phyloP scores from a whole-genome alignment of 2,797 vertebrate species.

The Coluber constrictor region DNA sequence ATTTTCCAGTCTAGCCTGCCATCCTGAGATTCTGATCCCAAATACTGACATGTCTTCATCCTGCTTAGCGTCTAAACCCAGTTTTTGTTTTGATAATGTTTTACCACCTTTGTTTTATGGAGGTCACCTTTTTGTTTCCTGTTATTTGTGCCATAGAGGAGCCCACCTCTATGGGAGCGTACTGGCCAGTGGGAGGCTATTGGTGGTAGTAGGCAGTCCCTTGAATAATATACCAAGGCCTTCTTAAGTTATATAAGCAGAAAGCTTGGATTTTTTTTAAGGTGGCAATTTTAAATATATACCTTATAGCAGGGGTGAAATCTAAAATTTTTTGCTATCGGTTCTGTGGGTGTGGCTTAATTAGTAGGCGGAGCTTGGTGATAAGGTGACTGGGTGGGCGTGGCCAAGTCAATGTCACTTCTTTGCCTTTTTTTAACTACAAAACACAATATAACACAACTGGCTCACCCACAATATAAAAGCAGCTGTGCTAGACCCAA shows the following conservation, averaged over 20 bases:
- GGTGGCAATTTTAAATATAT: conserved; percentile 22
- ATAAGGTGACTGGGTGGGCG: too few relatives aligned
- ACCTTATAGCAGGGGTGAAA: background rate
- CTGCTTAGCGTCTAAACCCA: background rate
- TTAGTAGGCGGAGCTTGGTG: too few relatives aligned
- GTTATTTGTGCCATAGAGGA: background rate
- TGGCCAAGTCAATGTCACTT: too few relatives aligned
- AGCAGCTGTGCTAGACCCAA: too few relatives aligned
- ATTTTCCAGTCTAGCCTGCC: background rate
- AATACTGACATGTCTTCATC: background rate
- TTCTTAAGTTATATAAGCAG: conserved; percentile 13
- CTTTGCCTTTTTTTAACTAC: too few relatives aligned
- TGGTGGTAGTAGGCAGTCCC: too few relatives aligned
- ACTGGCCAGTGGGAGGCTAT: too few relatives aligned
- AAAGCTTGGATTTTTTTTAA: conserved; percentile 16
- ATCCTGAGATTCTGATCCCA: background rate
- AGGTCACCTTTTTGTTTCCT: background rate
- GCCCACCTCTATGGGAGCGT: too few relatives aligned
- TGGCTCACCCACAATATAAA: too few relatives aligned
- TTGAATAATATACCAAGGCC: conserved; percentile 23
- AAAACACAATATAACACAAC: too few relatives aligned
- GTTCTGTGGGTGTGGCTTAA: too few relatives aligned
- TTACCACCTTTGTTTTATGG: background rate
- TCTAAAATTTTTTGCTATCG: too few relatives aligned
- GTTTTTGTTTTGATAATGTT: background rate